A percentile compares a stretch with the other conserved stretches of the same genome.
Evolutionary conservation across 1,140 invertebrate genomes (phyloP).

Genomic region (Oscheius sp.): DNA sequence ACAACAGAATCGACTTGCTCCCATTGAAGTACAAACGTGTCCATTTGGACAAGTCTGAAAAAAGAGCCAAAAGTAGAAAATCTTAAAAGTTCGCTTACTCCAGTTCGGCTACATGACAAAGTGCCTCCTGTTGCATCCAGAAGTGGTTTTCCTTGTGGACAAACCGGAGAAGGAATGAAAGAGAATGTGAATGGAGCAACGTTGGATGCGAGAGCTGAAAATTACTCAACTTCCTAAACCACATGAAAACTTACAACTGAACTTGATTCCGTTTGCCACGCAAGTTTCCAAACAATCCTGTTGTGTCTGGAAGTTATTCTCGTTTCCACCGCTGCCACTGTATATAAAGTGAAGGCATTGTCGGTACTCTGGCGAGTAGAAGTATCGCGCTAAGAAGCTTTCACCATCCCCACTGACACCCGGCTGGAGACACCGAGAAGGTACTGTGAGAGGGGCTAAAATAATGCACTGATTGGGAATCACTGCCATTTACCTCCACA

Average conservation of each 20-base stretch:
- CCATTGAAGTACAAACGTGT: constrained; percentile 19
- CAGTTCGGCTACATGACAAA: background rate
- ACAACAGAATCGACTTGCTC: constrained; percentile 13
- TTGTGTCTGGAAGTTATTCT: constrained; percentile 41
- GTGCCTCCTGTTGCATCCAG: background rate
- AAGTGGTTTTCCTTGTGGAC: constrained; percentile 23
- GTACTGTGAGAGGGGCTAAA: constrained; percentile 12
- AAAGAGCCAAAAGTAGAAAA: background rate
- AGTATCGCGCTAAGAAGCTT: constrained; percentile 31
- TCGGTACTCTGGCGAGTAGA: constrained; percentile 32
- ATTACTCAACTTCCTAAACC: too few species aligned
- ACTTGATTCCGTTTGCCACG: constrained; percentile 28
- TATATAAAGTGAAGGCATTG: constrained; percentile 42
- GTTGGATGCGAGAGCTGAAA: constrained; percentile 21
- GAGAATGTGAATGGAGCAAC: background rate
- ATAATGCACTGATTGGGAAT: background rate
- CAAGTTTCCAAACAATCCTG: constrained; percentile 29
- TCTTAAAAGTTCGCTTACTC: background rate
- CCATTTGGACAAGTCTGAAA: background rate
- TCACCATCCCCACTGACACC: constrained; percentile 32
- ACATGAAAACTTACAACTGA: constrained; percentile 19
- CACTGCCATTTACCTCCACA: constrained; percentile 33
- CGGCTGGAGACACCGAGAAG: constrained; percentile 35
- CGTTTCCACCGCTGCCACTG: constrained; percentile 37
- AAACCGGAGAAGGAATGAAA: constrained; percentile 2